These are phyloP conservation scores for Sebastiscus tertius DNA, from an alignment of 2,797 vertebrate genomes.

Conservation along the genomic window DNA sequence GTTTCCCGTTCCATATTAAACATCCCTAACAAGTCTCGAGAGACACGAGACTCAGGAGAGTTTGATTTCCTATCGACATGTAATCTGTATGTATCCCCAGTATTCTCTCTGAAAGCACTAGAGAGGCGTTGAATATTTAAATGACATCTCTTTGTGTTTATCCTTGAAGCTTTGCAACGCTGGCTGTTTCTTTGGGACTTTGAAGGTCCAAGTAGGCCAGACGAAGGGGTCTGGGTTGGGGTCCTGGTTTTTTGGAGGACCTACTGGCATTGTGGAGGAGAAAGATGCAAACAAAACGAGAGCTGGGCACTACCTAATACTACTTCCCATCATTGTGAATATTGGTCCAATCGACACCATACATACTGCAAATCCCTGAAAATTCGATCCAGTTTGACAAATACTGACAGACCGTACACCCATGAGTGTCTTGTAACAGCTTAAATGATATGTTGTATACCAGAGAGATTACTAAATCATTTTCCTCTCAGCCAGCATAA, in stretches of 20 bases:
- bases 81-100: neutral
- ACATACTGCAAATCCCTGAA: constrained; percentile 66
- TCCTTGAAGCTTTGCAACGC: neutral
- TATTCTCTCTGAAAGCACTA: constrained; percentile 1
- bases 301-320: neutral
- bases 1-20: constrained; percentile 1
- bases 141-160: constrained; percentile 24
- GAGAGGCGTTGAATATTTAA: constrained; percentile 1
- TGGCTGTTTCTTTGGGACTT: constrained; percentile 2
- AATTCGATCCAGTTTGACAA: constrained; percentile 37
- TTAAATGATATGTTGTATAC: constrained; percentile 57
- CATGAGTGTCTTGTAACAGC: constrained; percentile 28
- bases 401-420: constrained; percentile 16
- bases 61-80: constrained; percentile 15
- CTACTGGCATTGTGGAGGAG: constrained; percentile 46
- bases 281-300: constrained; percentile 19
- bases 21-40: neutral
- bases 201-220: constrained; percentile 17
- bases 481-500: constrained; percentile 30
- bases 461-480: neutral
- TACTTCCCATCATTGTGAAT: neutral
- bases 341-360: constrained; percentile 38
- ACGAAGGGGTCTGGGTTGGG: constrained; percentile 12
- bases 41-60: neutral
- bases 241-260: constrained; percentile 12